These are phyloP conservation scores for Protomyctophum bolini DNA, from an alignment of 2,113 vertebrate genomes.

Conservation along the genomic window DNA sequence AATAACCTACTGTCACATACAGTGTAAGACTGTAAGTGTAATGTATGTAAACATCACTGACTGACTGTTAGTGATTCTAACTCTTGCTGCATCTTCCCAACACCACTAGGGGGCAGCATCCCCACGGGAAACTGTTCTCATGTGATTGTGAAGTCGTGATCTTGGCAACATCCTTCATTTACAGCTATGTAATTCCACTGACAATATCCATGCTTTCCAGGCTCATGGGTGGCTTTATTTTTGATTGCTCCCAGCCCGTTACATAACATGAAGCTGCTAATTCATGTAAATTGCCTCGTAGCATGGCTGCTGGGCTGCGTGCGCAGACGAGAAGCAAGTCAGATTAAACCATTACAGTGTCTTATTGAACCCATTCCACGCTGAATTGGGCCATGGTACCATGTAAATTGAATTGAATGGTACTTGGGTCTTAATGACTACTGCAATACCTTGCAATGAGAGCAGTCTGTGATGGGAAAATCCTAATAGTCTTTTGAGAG, in stretches of 20 bases:
- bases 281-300: neutral
- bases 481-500: constrained; percentile 24
- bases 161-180: constrained; percentile 46
- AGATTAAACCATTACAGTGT: neutral
- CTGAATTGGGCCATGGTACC: neutral
- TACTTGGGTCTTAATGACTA: constrained; percentile 7
- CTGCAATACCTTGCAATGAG: neutral
- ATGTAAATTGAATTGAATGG: neutral
- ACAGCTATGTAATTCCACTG: constrained; percentile 30
- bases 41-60: too few relatives aligned
- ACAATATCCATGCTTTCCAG: constrained; percentile 2
- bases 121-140: neutral
- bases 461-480: neutral
- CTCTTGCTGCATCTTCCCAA: too few relatives aligned
- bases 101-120: constrained; percentile 61
- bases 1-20: too few relatives aligned
- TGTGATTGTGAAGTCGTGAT: neutral
- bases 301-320: neutral
- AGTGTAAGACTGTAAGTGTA: too few relatives aligned
- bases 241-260: neutral
- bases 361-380: neutral
- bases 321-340: neutral
- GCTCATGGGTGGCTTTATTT: constrained; percentile 9
- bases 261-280: neutral
- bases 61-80: too few relatives aligned